Evolutionary conservation across 2,888 invertebrate genomes (phyloP), one percentile per base, ranked within the genome.

Genomic region (Aporophyla lueneburgensis): DNA sequence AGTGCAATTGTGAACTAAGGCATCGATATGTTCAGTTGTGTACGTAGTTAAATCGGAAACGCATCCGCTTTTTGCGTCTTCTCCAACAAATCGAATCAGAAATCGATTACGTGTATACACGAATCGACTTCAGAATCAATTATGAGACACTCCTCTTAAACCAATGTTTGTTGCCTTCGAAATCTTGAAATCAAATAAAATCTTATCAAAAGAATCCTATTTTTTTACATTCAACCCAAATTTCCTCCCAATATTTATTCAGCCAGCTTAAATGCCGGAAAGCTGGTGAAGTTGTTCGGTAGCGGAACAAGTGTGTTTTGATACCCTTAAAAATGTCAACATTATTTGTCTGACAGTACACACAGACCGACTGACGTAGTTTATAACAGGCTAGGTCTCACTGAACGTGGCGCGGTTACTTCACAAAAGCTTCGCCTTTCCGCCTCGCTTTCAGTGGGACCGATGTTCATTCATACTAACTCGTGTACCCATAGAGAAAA

Each of bases 311-410:
- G 73, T 63, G 51, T 81, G 58, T 85, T 85, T 78, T 77, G 66
- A 75, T 82, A 71, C 58, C 74, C 78, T 68, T 74, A 62, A 71
- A 74, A 75, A 70, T 71, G 67, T 76, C 75, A 76, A 78, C 75
- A 75, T 78, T 71, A 75, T 79, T 78, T 75, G 77, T 76, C 33
- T 33, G 53, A 56, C 49, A 80, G 70, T 85, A 81, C 71, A 85
- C 80, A 85, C 79, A 82, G 72, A 83, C 75, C 83, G 69, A 87
- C 81, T 84, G 87, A 89, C 87, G 86, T 76, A 84, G 87, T 85
- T 84, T 80, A 43, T 54, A 24, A 40, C 14, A 27, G 16, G 51
- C 40, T 43, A 53, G 9, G 49, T 61, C 58, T 62, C 24, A 56
- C 40, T 56, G 19, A 73, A 51, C 14, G 67, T 54, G 19, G 14